These are phyloP conservation scores for Odontamblyopus rebecca DNA, from an alignment of 2,797 vertebrate species.

Conservation along the genomic window DNA sequence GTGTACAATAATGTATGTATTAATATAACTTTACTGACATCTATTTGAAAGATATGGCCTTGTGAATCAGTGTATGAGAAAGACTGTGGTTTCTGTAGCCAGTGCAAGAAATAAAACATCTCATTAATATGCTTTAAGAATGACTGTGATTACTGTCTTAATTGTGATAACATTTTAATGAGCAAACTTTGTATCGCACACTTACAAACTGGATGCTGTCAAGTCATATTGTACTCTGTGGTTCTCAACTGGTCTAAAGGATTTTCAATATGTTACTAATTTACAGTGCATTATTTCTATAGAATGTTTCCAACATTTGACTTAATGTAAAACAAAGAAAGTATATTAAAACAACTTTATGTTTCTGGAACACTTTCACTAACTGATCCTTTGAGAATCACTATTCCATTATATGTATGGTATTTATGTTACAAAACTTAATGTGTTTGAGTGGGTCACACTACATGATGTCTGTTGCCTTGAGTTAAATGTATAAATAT, in stretches of 20 bases:
- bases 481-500: slow-evolving; percentile 23
- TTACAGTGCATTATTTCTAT: neutral
- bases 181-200: slow-evolving; percentile 14
- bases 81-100: neutral
- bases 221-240: slow-evolving; percentile 9
- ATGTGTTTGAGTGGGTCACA: slow-evolving; percentile 17
- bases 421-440: neutral
- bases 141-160: slow-evolving; percentile 50
- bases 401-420: slow-evolving; percentile 28
- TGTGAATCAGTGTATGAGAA: neutral
- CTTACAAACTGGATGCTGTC: slow-evolving; percentile 24
- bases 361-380: neutral
- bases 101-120: slow-evolving; percentile 14
- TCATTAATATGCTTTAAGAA: slow-evolving; percentile 12
- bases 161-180: slow-evolving; percentile 17
- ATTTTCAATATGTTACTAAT: neutral
- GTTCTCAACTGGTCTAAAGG: neutral
- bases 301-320: neutral
- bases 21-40: slow-evolving; percentile 8
- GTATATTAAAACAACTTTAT: neutral
- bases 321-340: neutral
- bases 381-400: neutral
- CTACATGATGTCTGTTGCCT: neutral
- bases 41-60: slow-evolving; percentile 7
- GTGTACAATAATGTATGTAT: slow-evolving; percentile 11